Base-by-base conservation (phyloP, 1,140 invertebrate genomes). In the Pemphigus obesinymphae region DNA sequence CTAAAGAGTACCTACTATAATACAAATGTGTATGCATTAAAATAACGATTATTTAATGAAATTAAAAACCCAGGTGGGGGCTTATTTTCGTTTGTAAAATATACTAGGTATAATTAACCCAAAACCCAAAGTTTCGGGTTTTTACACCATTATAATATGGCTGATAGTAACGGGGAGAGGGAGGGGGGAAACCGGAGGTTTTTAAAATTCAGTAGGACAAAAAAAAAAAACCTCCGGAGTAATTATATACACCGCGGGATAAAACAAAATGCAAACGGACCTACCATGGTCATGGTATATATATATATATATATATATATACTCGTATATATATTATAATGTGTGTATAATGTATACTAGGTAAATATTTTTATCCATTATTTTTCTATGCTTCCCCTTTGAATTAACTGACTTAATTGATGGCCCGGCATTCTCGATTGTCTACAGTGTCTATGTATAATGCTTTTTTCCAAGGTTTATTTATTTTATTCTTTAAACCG, bases 391-490 rank as follows among this genome's bases (percentile, higher is more conserved):
- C n/a, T 29, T 53, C 31, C 8, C 72, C 26, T 75, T 75, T 75
- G 31, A 75, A 75, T 75, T 75, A 75, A 75, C 72, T 31, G 50
- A 37, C 72, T 75, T 75, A 75, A 75, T 75, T 75, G 48, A 50
- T 75, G 45, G 45, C 29, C 31, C 48, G 8, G 37, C 70, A 23
- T 45, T 31, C 26, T 26, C 6, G 29, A 61, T 61, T 61, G 58
- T 61, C 1, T 40, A n/a, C n/a, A 26, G n/a, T 45, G 13, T 45
- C 8, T 45, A 45, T 45, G 10, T 40, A 40, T 40, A 40, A 5
- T 40, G 8, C 10, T 45, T 45, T 45, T 45, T 45, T 13, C 13
- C 43, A n/a, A n/a, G n/a, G 43, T 45, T 45, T 45, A 13, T 45
- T 58, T 63, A 17, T 63, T 34, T 63, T 63, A 7, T 61, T 63